Conservation (phyloP, 2,888 invertebrate genomes). For the Eilema caniola region DNA sequence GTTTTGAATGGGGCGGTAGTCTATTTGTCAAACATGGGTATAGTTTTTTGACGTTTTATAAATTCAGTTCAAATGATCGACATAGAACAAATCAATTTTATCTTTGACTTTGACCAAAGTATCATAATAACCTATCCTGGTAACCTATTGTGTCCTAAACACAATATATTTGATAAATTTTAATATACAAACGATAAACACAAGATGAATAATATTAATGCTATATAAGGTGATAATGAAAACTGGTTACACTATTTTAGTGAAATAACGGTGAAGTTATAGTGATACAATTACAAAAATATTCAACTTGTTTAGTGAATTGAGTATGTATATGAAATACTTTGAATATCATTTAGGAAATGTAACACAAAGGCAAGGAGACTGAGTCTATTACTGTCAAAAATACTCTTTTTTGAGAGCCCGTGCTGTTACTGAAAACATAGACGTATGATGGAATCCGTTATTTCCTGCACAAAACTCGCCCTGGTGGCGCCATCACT, state of each 20-base stretch:
- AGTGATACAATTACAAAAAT: conserved; percentile 26
- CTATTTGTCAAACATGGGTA: too few species aligned
- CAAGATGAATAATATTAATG: background rate
- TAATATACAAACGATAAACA: background rate
- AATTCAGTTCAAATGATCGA: too few species aligned
- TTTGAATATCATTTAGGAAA: background rate
- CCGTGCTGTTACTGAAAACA: too few species aligned
- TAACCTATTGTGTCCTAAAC: background rate
- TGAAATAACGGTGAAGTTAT: conserved; percentile 27
- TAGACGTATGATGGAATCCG: too few species aligned
- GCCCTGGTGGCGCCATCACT: background rate
- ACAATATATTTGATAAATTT: background rate
- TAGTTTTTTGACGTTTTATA: too few species aligned
- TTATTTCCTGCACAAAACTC: background rate
- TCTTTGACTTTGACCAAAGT: too few species aligned
- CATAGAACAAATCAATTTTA: too few species aligned
- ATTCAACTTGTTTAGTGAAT: conserved; percentile 18
- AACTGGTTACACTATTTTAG: conserved; percentile 15
- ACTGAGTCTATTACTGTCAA: too few species aligned
- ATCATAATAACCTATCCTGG: too few species aligned
- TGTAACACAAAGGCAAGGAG: background rate
- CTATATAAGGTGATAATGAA: background rate
- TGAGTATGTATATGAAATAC: background rate
- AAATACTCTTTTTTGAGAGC: too few species aligned
- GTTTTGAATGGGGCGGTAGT: too few species aligned